Evolutionary conservation across 2,888 invertebrate species (phyloP), one percentile per base, ranked within the genome.

Genomic region (Notocelia uddmanniana): DNA sequence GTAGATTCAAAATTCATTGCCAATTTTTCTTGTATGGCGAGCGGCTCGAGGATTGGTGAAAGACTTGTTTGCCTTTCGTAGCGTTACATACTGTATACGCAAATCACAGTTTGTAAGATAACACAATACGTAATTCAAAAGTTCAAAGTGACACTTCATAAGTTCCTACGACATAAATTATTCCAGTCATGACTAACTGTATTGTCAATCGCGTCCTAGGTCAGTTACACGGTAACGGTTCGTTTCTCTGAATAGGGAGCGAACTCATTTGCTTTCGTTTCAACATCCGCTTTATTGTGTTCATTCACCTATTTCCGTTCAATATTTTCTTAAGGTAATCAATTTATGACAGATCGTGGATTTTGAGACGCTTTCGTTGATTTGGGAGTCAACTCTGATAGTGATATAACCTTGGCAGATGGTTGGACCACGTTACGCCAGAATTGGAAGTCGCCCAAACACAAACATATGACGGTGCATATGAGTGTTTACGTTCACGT

Each of bases 261-360:
- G 45, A 48, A 26, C 41, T 63, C 52, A 64, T 37, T 52, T 37
- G 64, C 52, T 54, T 64, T 52, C 52, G 37, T 34, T 37, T 64
- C 64, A 64, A 64, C 52, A 37, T 64, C 64, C 52, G 59, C 59
- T 52, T 23, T 68, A 68, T 59, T 68, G 68, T 31, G 57, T 34
- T 54, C 34, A 15, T 52, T 63, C 52, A 21, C 34, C 21, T 50
- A 19, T 31, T 62, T 63, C 63, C 63, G 63, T 31, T 63, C 21
- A 15, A 13, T 31, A 34, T 52, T 50, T 48, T 54, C 6, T 45
- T 8, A 45, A 0, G 15, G 15, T n/a, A 45, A 2, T 45, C 45
- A 45, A 45, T n/a, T 45, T 45, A 6, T n/a, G 6, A n/a, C n/a
- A n/a, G n/a, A 6, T 41, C 41, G 15, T 37, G 37, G 13, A n/a